A percentile compares a stretch with the other conserved stretches of the same genome.
These are phyloP conservation scores for Aplidium turbinatum DNA, from an alignment of 23 tunicate species.

Conservation along the genomic window DNA sequence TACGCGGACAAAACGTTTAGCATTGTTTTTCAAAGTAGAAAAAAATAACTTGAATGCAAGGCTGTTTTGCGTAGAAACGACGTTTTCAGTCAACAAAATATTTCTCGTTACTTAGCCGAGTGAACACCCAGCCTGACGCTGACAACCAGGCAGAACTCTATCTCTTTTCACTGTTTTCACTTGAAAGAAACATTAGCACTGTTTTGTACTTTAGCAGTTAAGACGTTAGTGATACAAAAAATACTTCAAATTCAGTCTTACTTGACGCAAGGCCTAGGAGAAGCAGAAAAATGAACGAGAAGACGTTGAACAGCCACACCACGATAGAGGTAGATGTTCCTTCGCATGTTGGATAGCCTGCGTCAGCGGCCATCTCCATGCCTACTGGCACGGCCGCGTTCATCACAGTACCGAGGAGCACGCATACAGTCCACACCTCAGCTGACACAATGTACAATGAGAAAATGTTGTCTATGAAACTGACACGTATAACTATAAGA, in stretches of 20 bases:
- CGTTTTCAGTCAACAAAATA: no score
- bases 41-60: not conserved
- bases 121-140: no score
- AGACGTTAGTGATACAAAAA: no score
- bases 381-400: slow-evolving; percentile 87
- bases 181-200: no score
- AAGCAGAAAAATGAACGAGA: slow-evolving; percentile 67
- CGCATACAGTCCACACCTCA: slow-evolving; percentile 60
- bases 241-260: no score
- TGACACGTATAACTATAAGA: no score
- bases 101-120: no score
- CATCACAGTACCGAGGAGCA: slow-evolving; percentile 65
- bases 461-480: not conserved
- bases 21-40: not conserved
- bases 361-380: slow-evolving; percentile 89
- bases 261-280: slow-evolving; percentile 46
- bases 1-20: not conserved
- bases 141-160: no score
- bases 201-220: no score
- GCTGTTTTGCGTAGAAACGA: no score
- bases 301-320: slow-evolving; percentile 75
- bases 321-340: slow-evolving; percentile 78
- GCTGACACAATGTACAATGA: slow-evolving; percentile 31
- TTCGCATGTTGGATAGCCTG: slow-evolving; percentile 83
- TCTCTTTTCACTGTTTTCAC: no score